phyloP scores from a whole-genome alignment of 2,113 vertebrate genomes.

The Synchiropus splendidus region DNA sequence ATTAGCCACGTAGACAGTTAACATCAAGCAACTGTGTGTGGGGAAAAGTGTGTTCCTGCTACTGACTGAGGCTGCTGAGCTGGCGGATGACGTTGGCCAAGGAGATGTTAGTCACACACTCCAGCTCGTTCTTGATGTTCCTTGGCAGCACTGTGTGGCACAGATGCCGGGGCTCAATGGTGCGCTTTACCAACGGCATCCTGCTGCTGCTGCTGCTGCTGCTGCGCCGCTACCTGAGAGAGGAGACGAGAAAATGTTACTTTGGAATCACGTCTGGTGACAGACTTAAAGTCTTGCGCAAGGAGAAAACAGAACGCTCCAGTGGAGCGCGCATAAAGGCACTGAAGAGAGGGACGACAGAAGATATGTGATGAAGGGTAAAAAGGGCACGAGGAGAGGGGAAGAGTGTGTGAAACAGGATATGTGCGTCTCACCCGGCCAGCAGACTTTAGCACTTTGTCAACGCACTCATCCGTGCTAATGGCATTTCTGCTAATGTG shows the following conservation, averaged over 20 bases:
- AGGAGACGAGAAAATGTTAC: background rate
- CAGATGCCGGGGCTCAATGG: constrained; percentile 96
- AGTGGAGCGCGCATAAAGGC: too few species aligned
- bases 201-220: too few species aligned
- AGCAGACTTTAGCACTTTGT: constrained; percentile 26
- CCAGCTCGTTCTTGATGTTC: constrained; percentile 93
- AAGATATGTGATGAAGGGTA: background rate
- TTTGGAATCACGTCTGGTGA: constrained; percentile 1
- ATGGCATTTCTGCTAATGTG: constrained; percentile 13
- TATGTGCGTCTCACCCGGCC: constrained; percentile 7
- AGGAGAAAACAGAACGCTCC: too few species aligned
- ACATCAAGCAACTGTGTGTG: too few species aligned
- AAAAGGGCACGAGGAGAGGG: background rate
- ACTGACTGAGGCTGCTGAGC: constrained; percentile 97
- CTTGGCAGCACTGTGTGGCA: constrained; percentile 93
- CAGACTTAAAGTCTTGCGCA: too few species aligned
- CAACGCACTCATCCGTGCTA: constrained; percentile 32
- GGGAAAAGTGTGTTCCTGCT: too few species aligned
- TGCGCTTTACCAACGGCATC: constrained; percentile 97
- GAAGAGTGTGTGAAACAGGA: too few species aligned
- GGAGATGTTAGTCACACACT: constrained; percentile 98
- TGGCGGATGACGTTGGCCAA: constrained; percentile 98
- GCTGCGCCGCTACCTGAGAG: constrained; percentile 46
- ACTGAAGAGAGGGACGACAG: too few species aligned
- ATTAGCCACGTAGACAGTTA: too few species aligned